A percentile compares a stretch with the other conserved stretches of the same genome.
These are phyloP conservation scores for Anaspis maculata DNA, from an alignment of 2,888 invertebrate genomes.

Conservation along the genomic window DNA sequence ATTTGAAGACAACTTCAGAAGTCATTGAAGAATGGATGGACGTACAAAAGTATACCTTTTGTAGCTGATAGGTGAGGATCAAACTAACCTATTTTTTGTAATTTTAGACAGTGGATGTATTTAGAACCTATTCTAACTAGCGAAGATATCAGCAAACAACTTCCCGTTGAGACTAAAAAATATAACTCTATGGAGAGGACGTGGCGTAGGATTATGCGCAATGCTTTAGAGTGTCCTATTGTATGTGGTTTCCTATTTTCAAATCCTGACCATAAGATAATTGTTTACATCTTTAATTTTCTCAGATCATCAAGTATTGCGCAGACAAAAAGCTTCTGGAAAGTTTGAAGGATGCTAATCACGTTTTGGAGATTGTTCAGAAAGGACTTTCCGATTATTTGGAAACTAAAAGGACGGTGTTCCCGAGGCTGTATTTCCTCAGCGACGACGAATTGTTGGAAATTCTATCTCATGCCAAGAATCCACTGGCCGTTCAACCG, in stretches of 20 bases:
- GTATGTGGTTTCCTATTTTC: too few species aligned
- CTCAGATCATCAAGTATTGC: constrained; percentile 55
- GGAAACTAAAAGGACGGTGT: constrained; percentile 65
- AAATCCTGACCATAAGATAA: too few species aligned
- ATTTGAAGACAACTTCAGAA: constrained; percentile 54
- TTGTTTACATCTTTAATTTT: too few species aligned
- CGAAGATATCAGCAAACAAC: constrained; percentile 69
- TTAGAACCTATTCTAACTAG: constrained; percentile 76
- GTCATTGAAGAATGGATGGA: constrained; percentile 62
- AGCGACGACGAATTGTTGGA: constrained; percentile 77
- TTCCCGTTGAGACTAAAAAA: constrained; percentile 71
- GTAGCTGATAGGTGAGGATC: neutral
- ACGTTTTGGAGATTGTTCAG: constrained; percentile 62
- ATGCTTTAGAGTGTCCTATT: constrained; percentile 59
- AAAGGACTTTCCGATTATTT: constrained; percentile 71
- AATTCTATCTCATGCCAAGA: constrained; percentile 70
- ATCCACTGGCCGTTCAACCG: constrained; percentile 70
- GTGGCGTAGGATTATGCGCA: constrained; percentile 70
- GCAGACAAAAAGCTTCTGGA: constrained; percentile 59
- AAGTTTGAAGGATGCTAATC: constrained; percentile 60
- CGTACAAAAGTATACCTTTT: constrained; percentile 55
- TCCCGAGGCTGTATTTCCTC: constrained; percentile 74
- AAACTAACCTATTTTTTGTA: neutral
- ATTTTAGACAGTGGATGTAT: constrained; percentile 67
- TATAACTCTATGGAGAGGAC: constrained; percentile 70